A percentile compares a stretch with the other conserved stretches of the same genome.
Conservation (phyloP, 2,113 vertebrate genomes). For the Dunckerocampus dactyliophorus region DNA sequence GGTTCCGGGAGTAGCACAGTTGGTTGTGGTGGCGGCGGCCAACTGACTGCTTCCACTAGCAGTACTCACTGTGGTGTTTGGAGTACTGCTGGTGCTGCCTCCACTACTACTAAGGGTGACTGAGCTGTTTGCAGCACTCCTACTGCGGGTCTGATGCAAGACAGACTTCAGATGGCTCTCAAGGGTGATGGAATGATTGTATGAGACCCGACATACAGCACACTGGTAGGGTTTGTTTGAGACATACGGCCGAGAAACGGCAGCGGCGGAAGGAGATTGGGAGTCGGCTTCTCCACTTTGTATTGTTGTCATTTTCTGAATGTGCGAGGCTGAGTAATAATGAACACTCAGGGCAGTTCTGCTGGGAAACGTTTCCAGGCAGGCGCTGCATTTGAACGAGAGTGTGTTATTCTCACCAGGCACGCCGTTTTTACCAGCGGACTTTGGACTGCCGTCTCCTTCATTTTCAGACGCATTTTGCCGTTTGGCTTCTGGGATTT, state of each 20-base stretch:
- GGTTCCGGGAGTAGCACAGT: conserved; percentile 54
- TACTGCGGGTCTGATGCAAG: conserved; percentile 84
- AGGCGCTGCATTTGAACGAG: conserved; percentile 84
- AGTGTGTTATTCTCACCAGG: conserved; percentile 62
- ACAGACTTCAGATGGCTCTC: conserved; percentile 92
- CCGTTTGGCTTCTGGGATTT: conserved; percentile 42
- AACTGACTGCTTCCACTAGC: conserved; percentile 52
- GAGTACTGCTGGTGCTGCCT: conserved; percentile 34
- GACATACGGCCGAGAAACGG: conserved; percentile 58
- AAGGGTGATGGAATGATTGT: conserved; percentile 88
- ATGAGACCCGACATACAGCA: conserved; percentile 84
- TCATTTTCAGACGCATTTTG: conserved; percentile 49
- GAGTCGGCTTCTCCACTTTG: conserved; percentile 51
- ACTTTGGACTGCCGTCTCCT: conserved; percentile 55
- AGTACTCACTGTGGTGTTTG: conserved; percentile 43
- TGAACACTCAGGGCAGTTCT: conserved; percentile 84
- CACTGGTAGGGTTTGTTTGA: conserved; percentile 88
- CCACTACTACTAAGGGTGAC: conserved; percentile 29
- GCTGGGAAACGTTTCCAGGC: conserved; percentile 83
- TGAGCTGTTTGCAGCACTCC: conserved; percentile 65
- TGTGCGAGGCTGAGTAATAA: conserved; percentile 85
- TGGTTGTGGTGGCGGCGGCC: conserved; percentile 52
- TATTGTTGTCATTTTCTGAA: conserved; percentile 83
- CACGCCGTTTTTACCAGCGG: conserved; percentile 50
- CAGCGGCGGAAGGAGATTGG: conserved; percentile 20